Evolutionary conservation across 2,888 invertebrate species (phyloP).

Genomic region (Noctuana brunneofusca): DNA sequence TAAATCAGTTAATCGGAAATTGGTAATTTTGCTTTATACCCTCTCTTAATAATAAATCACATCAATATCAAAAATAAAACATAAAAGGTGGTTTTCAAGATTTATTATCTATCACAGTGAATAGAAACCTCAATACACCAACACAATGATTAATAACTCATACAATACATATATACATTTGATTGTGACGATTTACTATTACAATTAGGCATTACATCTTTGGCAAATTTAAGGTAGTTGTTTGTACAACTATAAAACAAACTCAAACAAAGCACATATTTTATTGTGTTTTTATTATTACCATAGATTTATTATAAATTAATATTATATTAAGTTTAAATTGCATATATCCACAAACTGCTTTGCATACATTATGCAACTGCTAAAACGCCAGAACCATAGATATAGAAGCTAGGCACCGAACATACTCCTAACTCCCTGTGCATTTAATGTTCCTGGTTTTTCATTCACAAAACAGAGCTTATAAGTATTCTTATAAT

Average conservation of each 20-base stretch:
- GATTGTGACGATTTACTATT: neutral
- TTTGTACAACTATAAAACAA: too few species aligned
- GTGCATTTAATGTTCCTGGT: neutral
- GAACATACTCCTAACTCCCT: neutral
- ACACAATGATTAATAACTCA: conserved; percentile 1
- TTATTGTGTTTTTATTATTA: too few species aligned
- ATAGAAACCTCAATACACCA: neutral
- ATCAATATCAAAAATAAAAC: neutral
- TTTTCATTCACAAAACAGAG: neutral
- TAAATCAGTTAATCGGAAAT: too few species aligned
- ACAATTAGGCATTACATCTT: neutral
- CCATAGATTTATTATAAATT: too few species aligned
- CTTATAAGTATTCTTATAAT: neutral
- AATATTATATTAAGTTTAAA: too few species aligned
- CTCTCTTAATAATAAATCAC: too few species aligned
- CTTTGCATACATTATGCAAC: neutral
- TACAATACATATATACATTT: conserved; percentile 2
- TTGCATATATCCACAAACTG: too few species aligned
- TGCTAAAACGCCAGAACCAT: neutral
- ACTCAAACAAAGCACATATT: too few species aligned
- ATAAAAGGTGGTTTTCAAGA: neutral
- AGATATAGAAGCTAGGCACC: neutral
- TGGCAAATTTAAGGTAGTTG: neutral
- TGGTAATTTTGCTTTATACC: too few species aligned
- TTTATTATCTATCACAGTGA: conserved; percentile 8